A percentile compares a stretch with the other conserved stretches of the same genome.
These are phyloP conservation scores for Danionella cerebrum DNA, from an alignment of 2,113 vertebrate species.

Conservation along the genomic window DNA sequence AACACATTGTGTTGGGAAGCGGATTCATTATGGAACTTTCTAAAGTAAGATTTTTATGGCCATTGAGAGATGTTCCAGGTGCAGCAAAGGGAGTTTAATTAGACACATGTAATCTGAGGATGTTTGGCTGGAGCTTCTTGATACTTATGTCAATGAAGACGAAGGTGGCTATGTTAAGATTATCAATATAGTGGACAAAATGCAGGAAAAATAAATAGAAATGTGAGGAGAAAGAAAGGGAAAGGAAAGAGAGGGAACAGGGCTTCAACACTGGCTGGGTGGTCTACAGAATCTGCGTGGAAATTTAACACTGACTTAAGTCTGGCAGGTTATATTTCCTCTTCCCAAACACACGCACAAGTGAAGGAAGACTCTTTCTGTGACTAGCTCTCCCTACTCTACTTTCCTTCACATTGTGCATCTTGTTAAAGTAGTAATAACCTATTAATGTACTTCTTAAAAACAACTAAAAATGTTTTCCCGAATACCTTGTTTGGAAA, in stretches of 20 bases:
- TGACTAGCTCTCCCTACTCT: not conserved
- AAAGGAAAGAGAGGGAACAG: not conserved
- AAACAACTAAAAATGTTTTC: too few relatives aligned
- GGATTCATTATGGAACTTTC: not conserved
- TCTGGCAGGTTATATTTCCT: constrained; percentile 30
- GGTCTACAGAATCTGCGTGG: constrained; percentile 20
- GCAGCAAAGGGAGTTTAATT: not conserved
- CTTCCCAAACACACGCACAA: constrained; percentile 22
- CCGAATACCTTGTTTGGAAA: too few relatives aligned
- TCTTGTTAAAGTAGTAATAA: too few relatives aligned
- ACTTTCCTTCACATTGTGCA: too few relatives aligned
- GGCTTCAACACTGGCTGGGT: constrained; percentile 26
- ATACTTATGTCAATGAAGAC: not conserved
- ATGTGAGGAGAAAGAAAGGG: not conserved
- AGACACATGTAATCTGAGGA: constrained; percentile 6
- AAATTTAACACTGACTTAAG: constrained; percentile 19
- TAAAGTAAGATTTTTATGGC: not conserved
- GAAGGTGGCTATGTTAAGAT: not conserved
- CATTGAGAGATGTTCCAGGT: not conserved
- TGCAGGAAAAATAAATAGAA: constrained; percentile 12
- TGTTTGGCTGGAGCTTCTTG: not conserved
- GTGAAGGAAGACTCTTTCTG: not conserved
- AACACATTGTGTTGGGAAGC: not conserved
- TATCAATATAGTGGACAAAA: not conserved
- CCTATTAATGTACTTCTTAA: too few relatives aligned